These are phyloP conservation scores for Bujurquina vittata DNA, from an alignment of 2,113 vertebrate species.

Conservation along the genomic window DNA sequence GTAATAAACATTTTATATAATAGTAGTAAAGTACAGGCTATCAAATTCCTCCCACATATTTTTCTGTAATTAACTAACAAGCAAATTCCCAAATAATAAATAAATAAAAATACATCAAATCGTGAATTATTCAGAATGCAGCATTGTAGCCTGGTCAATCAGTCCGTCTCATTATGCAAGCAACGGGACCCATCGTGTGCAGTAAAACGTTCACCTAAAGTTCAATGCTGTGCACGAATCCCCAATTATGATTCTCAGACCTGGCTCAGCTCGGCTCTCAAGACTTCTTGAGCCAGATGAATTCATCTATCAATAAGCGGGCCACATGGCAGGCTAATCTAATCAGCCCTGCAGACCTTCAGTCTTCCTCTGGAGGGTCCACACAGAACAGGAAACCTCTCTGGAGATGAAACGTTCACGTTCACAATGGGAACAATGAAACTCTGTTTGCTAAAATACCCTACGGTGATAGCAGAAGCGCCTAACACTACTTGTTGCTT, in stretches of 20 bases:
- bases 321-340: conserved; percentile 63
- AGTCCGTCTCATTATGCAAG: background rate
- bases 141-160: background rate
- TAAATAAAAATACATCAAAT: background rate
- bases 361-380: conserved; percentile 11
- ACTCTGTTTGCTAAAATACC: conserved; percentile 13
- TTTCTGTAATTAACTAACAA: background rate
- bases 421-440: conserved; percentile 42
- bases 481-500: background rate
- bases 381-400: conserved; percentile 57
- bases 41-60: background rate
- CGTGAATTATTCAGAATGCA: background rate
- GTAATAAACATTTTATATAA: background rate
- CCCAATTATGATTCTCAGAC: conserved; percentile 5
- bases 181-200: background rate
- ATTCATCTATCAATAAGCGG: conserved; percentile 39
- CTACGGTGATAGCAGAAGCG: background rate
- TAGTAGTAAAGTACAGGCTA: background rate
- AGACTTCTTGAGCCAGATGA: conserved; percentile 29
- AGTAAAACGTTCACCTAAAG: background rate
- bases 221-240: background rate
- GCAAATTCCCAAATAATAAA: fast-evolving
- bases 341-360: conserved; percentile 51
- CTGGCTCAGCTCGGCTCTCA: background rate
- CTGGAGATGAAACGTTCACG: conserved; percentile 35